phyloP scores from a whole-genome alignment of 2,888 invertebrate genomes.

The Artemia sp. region DNA sequence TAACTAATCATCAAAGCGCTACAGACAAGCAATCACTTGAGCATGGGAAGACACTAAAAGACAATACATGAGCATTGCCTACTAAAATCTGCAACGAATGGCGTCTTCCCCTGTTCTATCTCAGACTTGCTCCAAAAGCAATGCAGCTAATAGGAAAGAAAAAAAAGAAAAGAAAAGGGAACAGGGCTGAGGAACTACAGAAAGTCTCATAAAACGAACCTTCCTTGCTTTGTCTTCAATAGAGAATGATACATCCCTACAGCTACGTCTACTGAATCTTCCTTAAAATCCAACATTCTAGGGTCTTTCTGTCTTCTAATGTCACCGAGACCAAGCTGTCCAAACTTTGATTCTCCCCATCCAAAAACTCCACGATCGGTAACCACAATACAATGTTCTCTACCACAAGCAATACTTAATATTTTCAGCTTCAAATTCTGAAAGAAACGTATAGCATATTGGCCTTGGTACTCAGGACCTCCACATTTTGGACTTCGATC shows the following conservation, averaged over 20 bases:
- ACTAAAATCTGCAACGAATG: too few species aligned
- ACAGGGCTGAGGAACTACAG: too few species aligned
- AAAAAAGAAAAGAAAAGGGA: too few species aligned
- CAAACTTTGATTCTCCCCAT: slow-evolving; percentile 5
- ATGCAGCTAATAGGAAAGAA: too few species aligned
- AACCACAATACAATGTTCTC: slow-evolving; percentile 8
- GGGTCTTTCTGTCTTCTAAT: slow-evolving; percentile 2
- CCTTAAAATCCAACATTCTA: neutral
- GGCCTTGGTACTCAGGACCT: neutral
- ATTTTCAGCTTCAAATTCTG: neutral
- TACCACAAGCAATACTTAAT: slow-evolving; percentile 10
- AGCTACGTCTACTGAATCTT: neutral
- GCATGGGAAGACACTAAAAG: too few species aligned
- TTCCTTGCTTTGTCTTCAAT: neutral
- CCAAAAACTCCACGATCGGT: slow-evolving; percentile 5
- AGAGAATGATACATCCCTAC: slow-evolving; percentile 8
- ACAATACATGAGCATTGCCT: too few species aligned
- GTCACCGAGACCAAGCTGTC: neutral
- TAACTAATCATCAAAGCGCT: too few species aligned
- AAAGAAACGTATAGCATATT: neutral
- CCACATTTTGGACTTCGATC: neutral
- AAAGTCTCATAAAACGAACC: too few species aligned
- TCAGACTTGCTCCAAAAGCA: too few species aligned
- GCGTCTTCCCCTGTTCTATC: too few species aligned
- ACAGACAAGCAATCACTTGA: too few species aligned